Conservation (phyloP, 1,140 invertebrate genomes). For the Sipha flava region DNA sequence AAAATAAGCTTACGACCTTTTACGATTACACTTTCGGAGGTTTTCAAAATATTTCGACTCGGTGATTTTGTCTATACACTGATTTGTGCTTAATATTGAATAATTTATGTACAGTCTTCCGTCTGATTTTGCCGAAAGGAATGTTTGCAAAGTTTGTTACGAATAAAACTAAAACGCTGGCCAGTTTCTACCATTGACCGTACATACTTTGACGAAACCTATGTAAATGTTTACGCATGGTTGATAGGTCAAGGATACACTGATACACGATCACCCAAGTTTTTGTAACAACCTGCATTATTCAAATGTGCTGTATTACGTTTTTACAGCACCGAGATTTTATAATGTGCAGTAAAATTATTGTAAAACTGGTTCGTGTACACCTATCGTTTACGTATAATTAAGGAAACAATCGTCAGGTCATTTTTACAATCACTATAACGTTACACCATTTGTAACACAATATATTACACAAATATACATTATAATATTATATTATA, state of each 20-base stretch:
- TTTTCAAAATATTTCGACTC: too few species aligned
- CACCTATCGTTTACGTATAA: neutral
- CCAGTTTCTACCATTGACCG: neutral
- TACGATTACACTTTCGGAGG: too few species aligned
- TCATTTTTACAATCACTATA: neutral
- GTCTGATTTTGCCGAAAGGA: too few species aligned
- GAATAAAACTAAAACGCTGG: neutral
- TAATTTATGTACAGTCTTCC: too few species aligned
- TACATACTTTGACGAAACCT: neutral
- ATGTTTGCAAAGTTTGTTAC: neutral
- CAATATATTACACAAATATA: too few species aligned
- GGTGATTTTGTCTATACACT: too few species aligned
- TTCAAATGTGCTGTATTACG: neutral
- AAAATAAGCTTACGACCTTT: too few species aligned
- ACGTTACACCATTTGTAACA: too few species aligned
- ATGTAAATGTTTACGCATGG: neutral
- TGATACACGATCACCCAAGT: neutral
- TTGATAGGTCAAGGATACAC: constrained; percentile 3
- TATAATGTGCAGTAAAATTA: neutral
- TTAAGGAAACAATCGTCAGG: neutral
- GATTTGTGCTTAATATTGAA: too few species aligned
- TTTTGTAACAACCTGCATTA: neutral
- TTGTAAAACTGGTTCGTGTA: neutral
- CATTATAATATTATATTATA: too few species aligned
- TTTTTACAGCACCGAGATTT: neutral